Evolutionary conservation across 2,888 invertebrate genomes (phyloP).

Genomic region (Tachina fera): DNA sequence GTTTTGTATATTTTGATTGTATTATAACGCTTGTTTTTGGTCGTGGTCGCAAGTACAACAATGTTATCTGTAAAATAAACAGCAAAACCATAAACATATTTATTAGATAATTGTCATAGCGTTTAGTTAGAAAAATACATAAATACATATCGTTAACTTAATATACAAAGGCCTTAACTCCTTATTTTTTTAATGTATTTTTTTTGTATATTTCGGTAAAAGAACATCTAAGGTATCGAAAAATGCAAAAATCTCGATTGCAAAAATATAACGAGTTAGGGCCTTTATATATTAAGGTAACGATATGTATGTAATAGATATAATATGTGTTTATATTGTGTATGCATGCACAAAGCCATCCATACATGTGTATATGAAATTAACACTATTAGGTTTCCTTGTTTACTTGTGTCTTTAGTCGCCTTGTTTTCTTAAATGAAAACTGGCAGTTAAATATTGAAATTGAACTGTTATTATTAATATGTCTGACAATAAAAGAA

Average conservation of each 20-base stretch:
- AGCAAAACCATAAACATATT: conserved; percentile 51
- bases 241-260: no score
- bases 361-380: no score
- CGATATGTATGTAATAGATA: no score
- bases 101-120: conserved; percentile 35
- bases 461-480: conserved; percentile 63
- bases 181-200: no score
- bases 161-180: no score
- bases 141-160: background rate
- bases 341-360: no score
- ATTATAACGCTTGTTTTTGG: conserved; percentile 14
- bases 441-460: conserved; percentile 62
- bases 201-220: no score
- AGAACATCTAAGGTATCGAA: no score
- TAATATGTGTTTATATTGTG: no score
- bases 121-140: background rate
- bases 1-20: conserved; percentile 34
- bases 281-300: no score
- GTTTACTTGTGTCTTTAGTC: background rate
- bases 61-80: conserved; percentile 48
- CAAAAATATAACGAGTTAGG: no score
- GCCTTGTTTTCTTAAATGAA: conserved; percentile 26
- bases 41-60: background rate
- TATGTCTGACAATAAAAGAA: conserved; percentile 17
- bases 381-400: background rate